Evolutionary conservation across 1,140 invertebrate species (phyloP), one percentile per base, ranked within the genome.

Genomic region (Calliphora vicina): DNA sequence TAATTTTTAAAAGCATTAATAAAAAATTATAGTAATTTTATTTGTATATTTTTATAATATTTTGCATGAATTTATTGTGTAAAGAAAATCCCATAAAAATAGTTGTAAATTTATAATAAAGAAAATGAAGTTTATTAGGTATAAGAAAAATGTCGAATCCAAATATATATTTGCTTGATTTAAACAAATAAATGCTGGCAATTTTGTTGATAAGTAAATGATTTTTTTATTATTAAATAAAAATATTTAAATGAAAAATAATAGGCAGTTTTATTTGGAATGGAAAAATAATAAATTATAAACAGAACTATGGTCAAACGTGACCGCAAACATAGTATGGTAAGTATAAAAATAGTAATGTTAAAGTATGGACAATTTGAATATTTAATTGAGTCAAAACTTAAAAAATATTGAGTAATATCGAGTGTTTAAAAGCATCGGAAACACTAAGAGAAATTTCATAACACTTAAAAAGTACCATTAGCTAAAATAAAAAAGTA

Each of bases 201-300:
- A 78, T 78, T 78, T 78, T 78, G 74, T 78, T 78, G 20, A 78
- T 78, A 78, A 42, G 74, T 78, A 78, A 57, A 67, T 81, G 25
- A 81, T 81, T 81, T 81, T 81, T 81, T 81, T 67, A 81, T 81
- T 71, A 67, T 81, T 81, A 81, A 81, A 76, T 35, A 29, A 35
- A 76, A 76, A 29, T n/a, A 76, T 29, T n/a, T 67, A 29, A 71
- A 27, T 61, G 17, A 71, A 81, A 81, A 67, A 81, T 29, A 81
- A 20, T 27, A 57, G 61, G 67, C 9, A 81, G 45, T 50, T 50
- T 50, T 50, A 50, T 50, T 50, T 50, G 42, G 5, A n/a, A n/a
- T n/a, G n/a, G n/a, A 6, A 43, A 43, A 5, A 43, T 43, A 43
- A 43, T 43, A 6, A 5, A 43, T 50, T 35, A 35, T 35, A 35